phyloP scores from a whole-genome alignment of 2,888 invertebrate genomes.

The Masnerella sp. region DNA sequence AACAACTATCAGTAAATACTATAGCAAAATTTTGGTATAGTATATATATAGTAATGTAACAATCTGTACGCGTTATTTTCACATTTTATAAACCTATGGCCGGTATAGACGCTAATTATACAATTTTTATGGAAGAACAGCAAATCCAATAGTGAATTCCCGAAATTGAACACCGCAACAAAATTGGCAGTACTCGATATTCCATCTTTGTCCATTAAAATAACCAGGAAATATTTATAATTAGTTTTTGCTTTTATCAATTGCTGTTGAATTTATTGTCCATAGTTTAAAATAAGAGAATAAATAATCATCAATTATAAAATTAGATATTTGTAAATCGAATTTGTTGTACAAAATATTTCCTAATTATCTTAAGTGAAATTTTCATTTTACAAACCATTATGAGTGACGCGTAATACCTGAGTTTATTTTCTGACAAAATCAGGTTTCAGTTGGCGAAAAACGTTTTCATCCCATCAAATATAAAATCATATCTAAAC shows the following conservation, averaged over 20 bases:
- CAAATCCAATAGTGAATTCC: constrained; percentile 10
- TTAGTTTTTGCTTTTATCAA: not conserved
- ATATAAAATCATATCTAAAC: constrained; percentile 24
- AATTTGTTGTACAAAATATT: constrained; percentile 22
- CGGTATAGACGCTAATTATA: constrained; percentile 1
- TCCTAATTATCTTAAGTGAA: constrained; percentile 3
- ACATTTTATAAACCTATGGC: too few relatives aligned
- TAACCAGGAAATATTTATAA: constrained; percentile 9
- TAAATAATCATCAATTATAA: not conserved
- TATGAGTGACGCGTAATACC: constrained; percentile 4
- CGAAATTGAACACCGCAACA: constrained; percentile 4
- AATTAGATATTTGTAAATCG: not conserved
- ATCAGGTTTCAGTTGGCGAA: constrained; percentile 31
- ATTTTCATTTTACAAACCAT: constrained; percentile 11
- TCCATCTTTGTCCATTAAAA: constrained; percentile 12
- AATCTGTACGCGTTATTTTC: too few relatives aligned
- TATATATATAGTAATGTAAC: too few relatives aligned
- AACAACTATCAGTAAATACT: too few relatives aligned
- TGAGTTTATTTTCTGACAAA: constrained; percentile 18
- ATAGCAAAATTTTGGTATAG: not conserved
- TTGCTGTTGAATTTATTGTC: constrained; percentile 4
- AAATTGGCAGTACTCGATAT: constrained; percentile 8
- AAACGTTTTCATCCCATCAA: constrained; percentile 5
- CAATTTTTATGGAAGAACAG: constrained; percentile 18
- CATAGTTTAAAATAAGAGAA: constrained; percentile 2